Evolutionary conservation across 2,797 vertebrate species (phyloP).

Genomic region (Erithacus rubecula): DNA sequence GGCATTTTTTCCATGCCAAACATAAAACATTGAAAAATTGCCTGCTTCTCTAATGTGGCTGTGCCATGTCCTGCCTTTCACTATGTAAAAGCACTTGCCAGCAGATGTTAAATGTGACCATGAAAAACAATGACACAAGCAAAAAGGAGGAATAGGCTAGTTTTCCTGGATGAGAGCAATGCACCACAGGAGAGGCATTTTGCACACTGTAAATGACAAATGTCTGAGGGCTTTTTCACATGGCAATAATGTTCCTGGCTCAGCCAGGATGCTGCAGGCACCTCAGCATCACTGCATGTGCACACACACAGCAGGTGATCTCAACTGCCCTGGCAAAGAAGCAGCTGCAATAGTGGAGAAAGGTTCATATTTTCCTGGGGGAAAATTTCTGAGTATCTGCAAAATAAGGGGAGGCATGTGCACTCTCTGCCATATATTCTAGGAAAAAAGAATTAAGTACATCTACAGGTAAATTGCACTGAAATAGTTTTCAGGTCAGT

Average conservation of each 20-base stretch:
- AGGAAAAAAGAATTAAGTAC: not conserved
- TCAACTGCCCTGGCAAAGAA: not conserved
- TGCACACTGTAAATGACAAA: not conserved
- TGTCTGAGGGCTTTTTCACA: not conserved
- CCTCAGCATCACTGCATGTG: not conserved
- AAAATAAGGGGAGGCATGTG: not conserved
- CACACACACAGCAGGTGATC: not conserved
- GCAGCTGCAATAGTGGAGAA: not conserved
- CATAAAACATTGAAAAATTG: conserved; percentile 54
- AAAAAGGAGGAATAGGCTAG: not conserved
- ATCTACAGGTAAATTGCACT: not conserved
- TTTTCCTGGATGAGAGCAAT: not conserved
- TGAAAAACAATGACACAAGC: not conserved
- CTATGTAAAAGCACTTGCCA: conserved; percentile 44
- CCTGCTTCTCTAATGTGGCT: not conserved
- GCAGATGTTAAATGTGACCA: conserved; percentile 10
- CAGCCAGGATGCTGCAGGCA: not conserved
- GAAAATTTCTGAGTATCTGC: not conserved
- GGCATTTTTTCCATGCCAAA: conserved; percentile 1
- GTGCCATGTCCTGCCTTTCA: not conserved
- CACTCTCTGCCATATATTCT: not conserved
- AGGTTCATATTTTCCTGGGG: not conserved
- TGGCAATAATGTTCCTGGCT: not conserved
- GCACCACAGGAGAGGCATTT: not conserved
- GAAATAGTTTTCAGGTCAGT: not conserved